Base-by-base conservation (phyloP, 1,140 invertebrate genomes). In the Drosophila obscura region DNA sequence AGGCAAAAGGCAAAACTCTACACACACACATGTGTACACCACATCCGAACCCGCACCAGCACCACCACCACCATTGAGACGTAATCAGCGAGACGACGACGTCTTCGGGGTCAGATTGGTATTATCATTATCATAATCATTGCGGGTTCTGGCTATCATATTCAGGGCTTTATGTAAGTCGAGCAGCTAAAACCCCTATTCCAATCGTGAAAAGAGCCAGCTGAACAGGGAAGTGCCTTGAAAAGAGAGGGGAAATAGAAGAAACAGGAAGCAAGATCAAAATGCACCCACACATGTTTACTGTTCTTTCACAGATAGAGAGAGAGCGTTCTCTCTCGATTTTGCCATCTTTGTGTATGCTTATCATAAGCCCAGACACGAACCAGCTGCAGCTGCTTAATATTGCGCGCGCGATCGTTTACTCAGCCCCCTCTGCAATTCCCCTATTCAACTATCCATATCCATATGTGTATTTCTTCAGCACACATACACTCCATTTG, bases 91-190 rank as follows among this genome's bases (percentile, higher is more conserved):
- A 26, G 22, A 24, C 35, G 16, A 45, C 35, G 24, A 11, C 9
- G 15, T 57, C 24, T 58, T 58, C 51, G 72, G 72, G 72, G 72
- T 74, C 59, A 64, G 39, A 53, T 52, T 46, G 35, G 26, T 48
- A 19, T 44, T 73, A 73, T 73, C 72, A 74, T 50, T 73, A 64
- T 48, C 72, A 74, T 50, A 73, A 57, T 49, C 49, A 73, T 53
- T 53, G 57, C 24, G 67, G 50, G 28, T 39, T 68, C 63, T 55
- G 44, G 43, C 57, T 69, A 69, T 69, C 66, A 69, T 68, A 50
- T 69, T 7, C 16, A 57, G 24, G 41, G 45, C 22, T 62, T 60
- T 52, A 72, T 72, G 68, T 59, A 72, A 72, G 65, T 66, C 46
- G 44, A 59, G 49, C 49, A 28, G 49, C 49, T 26, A 68, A 55